Conservation (phyloP, 53 echinoderm and acorn worm genomes). For the Apostichopus leukothele region DNA sequence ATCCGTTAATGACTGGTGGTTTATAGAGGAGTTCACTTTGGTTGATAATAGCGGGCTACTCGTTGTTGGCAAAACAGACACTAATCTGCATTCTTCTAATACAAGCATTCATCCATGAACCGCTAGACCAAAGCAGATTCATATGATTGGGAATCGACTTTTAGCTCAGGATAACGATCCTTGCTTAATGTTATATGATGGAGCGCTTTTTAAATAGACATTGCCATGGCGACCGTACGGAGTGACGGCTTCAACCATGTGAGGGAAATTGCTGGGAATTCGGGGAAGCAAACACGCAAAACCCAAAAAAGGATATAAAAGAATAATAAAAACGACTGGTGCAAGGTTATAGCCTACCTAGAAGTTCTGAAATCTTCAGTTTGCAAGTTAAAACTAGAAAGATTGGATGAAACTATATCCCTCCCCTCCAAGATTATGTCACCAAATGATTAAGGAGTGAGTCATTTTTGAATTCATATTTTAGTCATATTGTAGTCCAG, state of each 20-base stretch:
- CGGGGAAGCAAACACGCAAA: too few species aligned
- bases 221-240: neutral
- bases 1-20: neutral
- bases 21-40: neutral
- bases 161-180: neutral
- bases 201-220: neutral
- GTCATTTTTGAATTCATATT: too few species aligned
- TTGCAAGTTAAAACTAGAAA: too few species aligned
- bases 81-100: constrained; percentile 13
- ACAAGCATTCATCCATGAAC: neutral
- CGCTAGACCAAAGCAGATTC: neutral
- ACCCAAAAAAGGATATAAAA: too few species aligned
- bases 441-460: too few species aligned
- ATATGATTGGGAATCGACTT: neutral
- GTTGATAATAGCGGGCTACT: neutral
- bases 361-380: too few species aligned
- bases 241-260: neutral
- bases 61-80: constrained; percentile 37
- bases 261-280: too few species aligned
- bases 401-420: too few species aligned
- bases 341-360: too few species aligned
- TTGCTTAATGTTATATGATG: neutral
- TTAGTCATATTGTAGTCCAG: too few species aligned
- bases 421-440: too few species aligned
- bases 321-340: too few species aligned